These are phyloP conservation scores for Ennomos erosarius DNA, from an alignment of 2,888 invertebrate genomes.

Conservation along the genomic window DNA sequence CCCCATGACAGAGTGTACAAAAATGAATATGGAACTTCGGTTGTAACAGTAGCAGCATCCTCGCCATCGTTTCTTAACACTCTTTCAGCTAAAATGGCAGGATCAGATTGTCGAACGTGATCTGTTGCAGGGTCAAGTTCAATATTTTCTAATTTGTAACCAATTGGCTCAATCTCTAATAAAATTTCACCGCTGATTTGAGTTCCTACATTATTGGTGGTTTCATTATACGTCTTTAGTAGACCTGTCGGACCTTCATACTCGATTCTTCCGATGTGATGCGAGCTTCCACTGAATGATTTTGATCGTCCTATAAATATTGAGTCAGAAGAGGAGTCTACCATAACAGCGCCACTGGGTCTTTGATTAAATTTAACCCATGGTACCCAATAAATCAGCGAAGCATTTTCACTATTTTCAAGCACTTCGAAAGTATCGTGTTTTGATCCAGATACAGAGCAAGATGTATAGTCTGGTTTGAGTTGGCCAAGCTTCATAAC, in stretches of 20 bases:
- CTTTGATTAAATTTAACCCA: constrained; percentile 89
- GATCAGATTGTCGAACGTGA: constrained; percentile 76
- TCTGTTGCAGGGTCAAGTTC: constrained; percentile 84
- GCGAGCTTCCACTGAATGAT: constrained; percentile 69
- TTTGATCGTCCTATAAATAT: constrained; percentile 73
- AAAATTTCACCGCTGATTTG: constrained; percentile 90
- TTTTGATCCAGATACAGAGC: constrained; percentile 87
- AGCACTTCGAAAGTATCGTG: constrained; percentile 89
- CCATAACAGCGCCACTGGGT: constrained; percentile 89
- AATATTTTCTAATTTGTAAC: constrained; percentile 90
- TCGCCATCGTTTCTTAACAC: constrained; percentile 83
- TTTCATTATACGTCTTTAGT: constrained; percentile 88
- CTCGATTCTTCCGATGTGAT: constrained; percentile 90
- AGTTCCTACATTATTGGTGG: constrained; percentile 77
- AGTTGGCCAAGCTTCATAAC: constrained; percentile 90
- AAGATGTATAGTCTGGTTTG: constrained; percentile 84
- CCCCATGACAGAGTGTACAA: constrained; percentile 92
- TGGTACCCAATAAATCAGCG: constrained; percentile 90
- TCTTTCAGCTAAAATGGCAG: constrained; percentile 82
- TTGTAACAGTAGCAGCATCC: constrained; percentile 87
- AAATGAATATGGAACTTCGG: constrained; percentile 90
- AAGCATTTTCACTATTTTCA: constrained; percentile 91
- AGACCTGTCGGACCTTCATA: constrained; percentile 88
- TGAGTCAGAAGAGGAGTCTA: constrained; percentile 74
- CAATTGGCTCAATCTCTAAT: constrained; percentile 91